Conservation (phyloP, 2,797 vertebrate genomes). For the Megaceryle alcyon region DNA sequence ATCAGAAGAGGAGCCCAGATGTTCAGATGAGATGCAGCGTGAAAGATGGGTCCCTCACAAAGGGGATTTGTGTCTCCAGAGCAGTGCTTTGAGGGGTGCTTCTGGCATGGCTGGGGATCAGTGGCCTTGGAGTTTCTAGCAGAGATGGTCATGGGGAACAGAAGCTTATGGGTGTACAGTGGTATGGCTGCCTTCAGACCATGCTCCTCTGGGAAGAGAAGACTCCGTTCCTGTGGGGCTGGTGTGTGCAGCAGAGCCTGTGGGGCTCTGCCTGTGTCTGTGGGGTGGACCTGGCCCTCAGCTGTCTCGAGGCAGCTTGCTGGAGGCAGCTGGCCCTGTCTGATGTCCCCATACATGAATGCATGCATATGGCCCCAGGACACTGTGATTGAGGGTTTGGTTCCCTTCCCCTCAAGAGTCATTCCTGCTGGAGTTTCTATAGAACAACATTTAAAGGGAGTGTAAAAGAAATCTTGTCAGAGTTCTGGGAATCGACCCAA, state of each 20-base stretch:
- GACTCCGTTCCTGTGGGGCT: background rate
- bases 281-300: background rate
- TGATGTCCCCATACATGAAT: background rate
- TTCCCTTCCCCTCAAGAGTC: background rate
- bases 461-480: background rate
- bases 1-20: background rate
- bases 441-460: background rate
- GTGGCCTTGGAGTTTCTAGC: background rate
- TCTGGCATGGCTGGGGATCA: background rate
- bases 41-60: background rate
- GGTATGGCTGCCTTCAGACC: background rate
- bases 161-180: background rate
- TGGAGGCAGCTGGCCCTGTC: too few species aligned
- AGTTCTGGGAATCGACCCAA: background rate
- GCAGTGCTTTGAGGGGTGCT: background rate
- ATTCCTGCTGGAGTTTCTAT: background rate
- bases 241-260: background rate
- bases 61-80: background rate
- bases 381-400: background rate
- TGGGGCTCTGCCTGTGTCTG: background rate
- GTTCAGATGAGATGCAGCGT: background rate
- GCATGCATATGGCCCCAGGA: background rate
- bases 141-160: background rate
- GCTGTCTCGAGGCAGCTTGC: background rate
- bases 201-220: background rate